Base-by-base conservation (phyloP, 2,797 vertebrate genomes). In the Geotrypetes seraphini region DNA sequence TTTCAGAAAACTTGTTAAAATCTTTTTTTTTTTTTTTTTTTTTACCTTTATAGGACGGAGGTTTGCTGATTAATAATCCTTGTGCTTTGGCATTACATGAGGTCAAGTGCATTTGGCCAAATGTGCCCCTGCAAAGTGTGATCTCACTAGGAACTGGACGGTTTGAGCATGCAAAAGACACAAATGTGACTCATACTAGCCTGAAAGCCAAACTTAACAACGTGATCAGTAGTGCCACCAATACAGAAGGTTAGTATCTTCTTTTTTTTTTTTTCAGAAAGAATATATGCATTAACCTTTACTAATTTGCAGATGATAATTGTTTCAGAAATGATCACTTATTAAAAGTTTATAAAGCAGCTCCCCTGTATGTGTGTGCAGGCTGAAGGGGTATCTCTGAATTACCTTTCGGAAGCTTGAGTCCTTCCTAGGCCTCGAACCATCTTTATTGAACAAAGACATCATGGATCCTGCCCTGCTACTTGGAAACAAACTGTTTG, bases 141-240 rank as follows among this genome's bases (percentile, higher is more conserved):
- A 74, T 98, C 18, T 98, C 94, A 0, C 63, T 98, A 23, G 95
- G 95, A 27, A 97, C 95, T 0, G 94, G 94, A 1, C 87, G 89
- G 7, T 89, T 84, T 0, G 90, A 93, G 54, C 79, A 69, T 0
- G 53, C 74, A 1, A 79, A 74, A n/a, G 91, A 80, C 54, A 72
- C 66, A 19, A 72, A 64, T 5, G 31, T 73, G 57, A 86, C 86
- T 1, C 80, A 86, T 42, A 96, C 92, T 2, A 98, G 94, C 58
- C 66, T 98, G 51, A 96, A 89, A 75, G 83, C 90, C 50, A 97
- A 97, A 45, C 69, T 98, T 31, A 83, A 72, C 2, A 89, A 96
- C 3, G 86, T 97, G 43, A 98, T 97, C 70, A 97, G 84, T 80
- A 97, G 93, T 12, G 95, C 95, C 31, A 98, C 95, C 2, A 92